A percentile compares a stretch with the other conserved stretches of the same genome.
These are phyloP conservation scores for Megalops cyprinoides DNA, from an alignment of 2,797 vertebrate species.

Conservation along the genomic window DNA sequence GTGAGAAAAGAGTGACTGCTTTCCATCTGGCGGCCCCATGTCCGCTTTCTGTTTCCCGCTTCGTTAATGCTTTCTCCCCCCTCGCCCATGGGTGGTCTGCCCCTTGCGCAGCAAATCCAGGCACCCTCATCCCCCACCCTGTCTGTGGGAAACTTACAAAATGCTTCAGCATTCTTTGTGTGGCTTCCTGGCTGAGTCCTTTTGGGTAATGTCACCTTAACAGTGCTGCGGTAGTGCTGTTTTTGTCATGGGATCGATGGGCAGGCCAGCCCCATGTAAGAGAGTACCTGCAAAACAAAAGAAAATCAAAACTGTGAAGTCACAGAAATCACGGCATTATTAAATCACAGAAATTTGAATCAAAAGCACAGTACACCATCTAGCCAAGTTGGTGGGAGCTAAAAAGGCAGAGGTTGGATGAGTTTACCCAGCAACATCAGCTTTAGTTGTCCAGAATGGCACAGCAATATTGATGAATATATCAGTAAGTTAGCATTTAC, in stretches of 20 bases:
- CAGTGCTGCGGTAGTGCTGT: not conserved
- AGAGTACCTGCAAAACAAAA: not conserved
- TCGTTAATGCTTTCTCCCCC: not conserved
- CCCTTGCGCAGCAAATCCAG: not conserved
- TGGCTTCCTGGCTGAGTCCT: not conserved
- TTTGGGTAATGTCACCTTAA: not conserved
- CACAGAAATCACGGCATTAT: no score
- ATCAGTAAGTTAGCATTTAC: no score
- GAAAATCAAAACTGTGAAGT: no score
- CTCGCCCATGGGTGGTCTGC: not conserved
- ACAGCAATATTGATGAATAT: no score
- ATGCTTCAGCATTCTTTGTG: not conserved
- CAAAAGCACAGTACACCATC: no score
- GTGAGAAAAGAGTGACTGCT: not conserved
- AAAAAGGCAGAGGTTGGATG: no score
- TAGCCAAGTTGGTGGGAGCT: no score
- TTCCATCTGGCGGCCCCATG: not conserved
- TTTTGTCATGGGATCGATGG: no score
- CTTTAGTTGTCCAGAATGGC: no score
- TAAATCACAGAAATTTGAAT: no score
- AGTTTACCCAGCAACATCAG: no score
- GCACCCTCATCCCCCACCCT: not conserved
- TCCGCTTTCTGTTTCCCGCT: not conserved
- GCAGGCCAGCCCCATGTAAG: no score
- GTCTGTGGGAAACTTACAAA: not conserved